Evolutionary conservation across 1,140 invertebrate species (phyloP).

Genomic region (Hyposmocoma kahamanoa): DNA sequence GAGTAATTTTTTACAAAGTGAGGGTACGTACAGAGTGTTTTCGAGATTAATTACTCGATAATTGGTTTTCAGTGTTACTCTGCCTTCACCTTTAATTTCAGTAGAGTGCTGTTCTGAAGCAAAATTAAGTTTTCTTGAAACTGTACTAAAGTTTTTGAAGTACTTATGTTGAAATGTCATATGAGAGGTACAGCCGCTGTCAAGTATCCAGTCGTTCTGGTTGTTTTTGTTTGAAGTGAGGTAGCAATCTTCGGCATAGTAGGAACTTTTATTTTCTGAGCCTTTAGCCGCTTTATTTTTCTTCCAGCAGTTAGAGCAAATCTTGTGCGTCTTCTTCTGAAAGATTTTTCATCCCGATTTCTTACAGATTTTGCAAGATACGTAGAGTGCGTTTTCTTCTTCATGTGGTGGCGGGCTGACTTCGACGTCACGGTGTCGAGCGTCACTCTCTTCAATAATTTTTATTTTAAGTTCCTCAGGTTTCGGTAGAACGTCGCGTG

Average conservation of each 20-base stretch:
- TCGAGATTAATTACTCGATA: background rate
- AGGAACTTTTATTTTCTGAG: background rate
- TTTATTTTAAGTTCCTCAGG: slow-evolving; percentile 29
- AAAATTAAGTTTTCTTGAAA: background rate
- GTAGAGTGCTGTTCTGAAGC: background rate
- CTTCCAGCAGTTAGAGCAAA: slow-evolving; percentile 3
- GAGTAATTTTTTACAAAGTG: background rate
- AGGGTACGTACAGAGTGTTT: slow-evolving; percentile 6
- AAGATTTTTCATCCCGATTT: background rate
- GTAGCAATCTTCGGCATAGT: background rate
- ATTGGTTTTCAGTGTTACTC: slow-evolving; percentile 1
- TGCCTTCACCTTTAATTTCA: background rate
- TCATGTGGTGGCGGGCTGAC: background rate
- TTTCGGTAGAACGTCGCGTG: slow-evolving; percentile 26
- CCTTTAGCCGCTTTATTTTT: slow-evolving; percentile 1
- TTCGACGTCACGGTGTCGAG: background rate
- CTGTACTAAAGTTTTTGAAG: slow-evolving; percentile 1
- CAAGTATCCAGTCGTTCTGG: slow-evolving; percentile 1
- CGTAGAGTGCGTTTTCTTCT: background rate
- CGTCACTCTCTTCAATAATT: slow-evolving; percentile 33
- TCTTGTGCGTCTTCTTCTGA: background rate
- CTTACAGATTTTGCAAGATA: background rate
- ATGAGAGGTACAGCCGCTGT: slow-evolving; percentile 11
- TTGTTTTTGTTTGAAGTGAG: background rate
- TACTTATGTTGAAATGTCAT: slow-evolving; percentile 1